Conservation (phyloP, 64 coral and sea anemone genomes). For the Stylophora pistillata region DNA sequence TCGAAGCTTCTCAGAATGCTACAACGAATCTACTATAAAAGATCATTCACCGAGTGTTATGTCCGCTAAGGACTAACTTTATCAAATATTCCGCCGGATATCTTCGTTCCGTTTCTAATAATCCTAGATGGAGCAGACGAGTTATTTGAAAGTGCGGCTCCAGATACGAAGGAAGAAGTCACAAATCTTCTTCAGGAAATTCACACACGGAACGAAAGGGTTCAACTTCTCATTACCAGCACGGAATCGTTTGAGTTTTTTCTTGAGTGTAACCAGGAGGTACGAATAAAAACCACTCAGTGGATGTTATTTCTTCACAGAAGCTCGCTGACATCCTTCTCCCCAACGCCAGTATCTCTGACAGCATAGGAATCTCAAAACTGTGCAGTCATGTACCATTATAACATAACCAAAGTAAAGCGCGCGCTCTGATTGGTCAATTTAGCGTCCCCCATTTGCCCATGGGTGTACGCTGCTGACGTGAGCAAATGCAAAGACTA, state of each 20-base stretch:
- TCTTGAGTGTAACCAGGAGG: not conserved
- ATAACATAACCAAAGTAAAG: too few relatives aligned
- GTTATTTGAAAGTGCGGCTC: not conserved
- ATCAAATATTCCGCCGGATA: not conserved
- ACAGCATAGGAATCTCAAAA: not conserved
- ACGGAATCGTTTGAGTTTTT: not conserved
- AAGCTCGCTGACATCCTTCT: not conserved
- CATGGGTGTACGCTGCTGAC: too few relatives aligned
- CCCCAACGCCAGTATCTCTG: not conserved
- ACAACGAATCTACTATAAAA: not conserved
- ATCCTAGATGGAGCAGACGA: conserved; percentile 32
- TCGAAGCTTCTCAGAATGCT: not conserved
- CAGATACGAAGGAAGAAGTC: not conserved
- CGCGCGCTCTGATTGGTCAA: too few relatives aligned
- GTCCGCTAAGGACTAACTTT: not conserved
- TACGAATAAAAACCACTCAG: not conserved
- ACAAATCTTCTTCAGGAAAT: not conserved
- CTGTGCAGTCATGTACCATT: not conserved
- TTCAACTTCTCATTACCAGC: not conserved
- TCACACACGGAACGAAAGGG: conserved; percentile 6
- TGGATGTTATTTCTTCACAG: not conserved
- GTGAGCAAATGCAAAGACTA: too few relatives aligned
- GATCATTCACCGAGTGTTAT: not conserved
- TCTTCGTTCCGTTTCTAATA: not conserved
- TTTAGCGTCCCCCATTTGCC: too few relatives aligned